Percentiles rank a stretch among this genome's conserved stretches.
Conservation (phyloP, 2,797 vertebrate genomes). For the Amniataba percoides region DNA sequence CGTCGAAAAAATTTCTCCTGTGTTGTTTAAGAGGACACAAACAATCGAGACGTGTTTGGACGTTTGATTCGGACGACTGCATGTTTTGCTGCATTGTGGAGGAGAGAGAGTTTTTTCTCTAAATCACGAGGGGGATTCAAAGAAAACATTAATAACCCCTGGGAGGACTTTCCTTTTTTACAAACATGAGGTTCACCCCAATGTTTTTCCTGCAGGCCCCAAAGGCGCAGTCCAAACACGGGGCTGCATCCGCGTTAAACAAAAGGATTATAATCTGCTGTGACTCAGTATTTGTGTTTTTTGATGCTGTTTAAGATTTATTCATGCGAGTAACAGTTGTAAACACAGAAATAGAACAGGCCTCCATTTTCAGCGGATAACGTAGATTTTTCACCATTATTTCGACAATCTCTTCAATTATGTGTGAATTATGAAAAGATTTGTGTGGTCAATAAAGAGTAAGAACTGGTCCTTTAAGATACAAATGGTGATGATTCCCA, state of each 20-base stretch:
- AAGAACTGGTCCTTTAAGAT: slow-evolving; percentile 21
- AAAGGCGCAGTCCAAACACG: not conserved
- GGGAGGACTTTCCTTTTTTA: not conserved
- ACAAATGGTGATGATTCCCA: slow-evolving; percentile 31
- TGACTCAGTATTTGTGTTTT: not conserved
- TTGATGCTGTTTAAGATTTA: not conserved
- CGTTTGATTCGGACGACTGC: not conserved
- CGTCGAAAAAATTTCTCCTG: not conserved
- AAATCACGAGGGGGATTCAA: not conserved
- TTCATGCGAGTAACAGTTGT: not conserved
- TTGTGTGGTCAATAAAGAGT: slow-evolving; percentile 4
- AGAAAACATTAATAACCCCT: not conserved
- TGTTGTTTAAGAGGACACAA: not conserved
- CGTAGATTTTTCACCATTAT: not conserved
- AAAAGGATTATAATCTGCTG: not conserved
- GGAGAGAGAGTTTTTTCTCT: no score
- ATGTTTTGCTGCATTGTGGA: no score
- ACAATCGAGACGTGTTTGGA: not conserved
- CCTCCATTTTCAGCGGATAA: not conserved
- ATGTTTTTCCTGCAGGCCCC: not conserved
- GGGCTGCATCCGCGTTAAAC: not conserved
- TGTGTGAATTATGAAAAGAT: not conserved
- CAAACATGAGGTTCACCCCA: not conserved
- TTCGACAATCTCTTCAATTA: slow-evolving; percentile 1
- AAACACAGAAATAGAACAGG: not conserved